phyloP scores from a whole-genome alignment of 2,797 vertebrate genomes.

The Melopsittacus undulatus region DNA sequence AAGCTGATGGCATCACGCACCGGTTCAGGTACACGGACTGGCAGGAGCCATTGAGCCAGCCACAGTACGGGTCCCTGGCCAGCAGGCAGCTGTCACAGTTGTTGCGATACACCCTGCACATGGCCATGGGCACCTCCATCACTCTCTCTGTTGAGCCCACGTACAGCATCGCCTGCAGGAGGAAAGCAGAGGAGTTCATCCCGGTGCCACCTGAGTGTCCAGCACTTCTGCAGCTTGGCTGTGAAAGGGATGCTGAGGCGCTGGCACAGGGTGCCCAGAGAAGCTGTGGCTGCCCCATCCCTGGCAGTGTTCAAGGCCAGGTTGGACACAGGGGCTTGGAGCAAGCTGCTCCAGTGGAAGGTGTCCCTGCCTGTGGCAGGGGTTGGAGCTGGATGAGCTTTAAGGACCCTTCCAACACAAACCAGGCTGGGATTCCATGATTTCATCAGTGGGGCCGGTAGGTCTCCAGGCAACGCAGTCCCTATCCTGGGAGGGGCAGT shows the following conservation, averaged over 20 bases:
- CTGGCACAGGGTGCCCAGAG: background rate
- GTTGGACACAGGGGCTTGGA: background rate
- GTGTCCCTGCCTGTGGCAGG: background rate
- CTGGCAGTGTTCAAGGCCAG: background rate
- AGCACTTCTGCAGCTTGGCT: background rate
- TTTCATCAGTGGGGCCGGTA: background rate
- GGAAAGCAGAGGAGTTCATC: background rate
- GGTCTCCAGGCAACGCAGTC: background rate
- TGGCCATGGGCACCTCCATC: slow-evolving; percentile 74
- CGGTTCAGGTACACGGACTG: slow-evolving; percentile 34
- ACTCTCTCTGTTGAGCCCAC: slow-evolving; percentile 68
- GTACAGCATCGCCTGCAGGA: slow-evolving; percentile 67
- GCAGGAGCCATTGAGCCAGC: slow-evolving; percentile 63
- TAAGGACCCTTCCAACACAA: background rate
- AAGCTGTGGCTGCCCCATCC: background rate
- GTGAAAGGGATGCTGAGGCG: background rate
- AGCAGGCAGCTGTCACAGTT: slow-evolving; percentile 77
- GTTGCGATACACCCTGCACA: slow-evolving; percentile 66
- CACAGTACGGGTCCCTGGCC: slow-evolving; percentile 77
- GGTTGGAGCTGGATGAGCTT: background rate
- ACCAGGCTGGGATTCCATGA: background rate
- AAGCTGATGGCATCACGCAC: background rate
- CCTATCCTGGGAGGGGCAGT: background rate
- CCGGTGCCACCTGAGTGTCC: accelerated
- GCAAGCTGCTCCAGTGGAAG: background rate